Evolutionary conservation across 2,797 vertebrate genomes (phyloP).

Genomic region (Pangasius sanitwongsei): DNA sequence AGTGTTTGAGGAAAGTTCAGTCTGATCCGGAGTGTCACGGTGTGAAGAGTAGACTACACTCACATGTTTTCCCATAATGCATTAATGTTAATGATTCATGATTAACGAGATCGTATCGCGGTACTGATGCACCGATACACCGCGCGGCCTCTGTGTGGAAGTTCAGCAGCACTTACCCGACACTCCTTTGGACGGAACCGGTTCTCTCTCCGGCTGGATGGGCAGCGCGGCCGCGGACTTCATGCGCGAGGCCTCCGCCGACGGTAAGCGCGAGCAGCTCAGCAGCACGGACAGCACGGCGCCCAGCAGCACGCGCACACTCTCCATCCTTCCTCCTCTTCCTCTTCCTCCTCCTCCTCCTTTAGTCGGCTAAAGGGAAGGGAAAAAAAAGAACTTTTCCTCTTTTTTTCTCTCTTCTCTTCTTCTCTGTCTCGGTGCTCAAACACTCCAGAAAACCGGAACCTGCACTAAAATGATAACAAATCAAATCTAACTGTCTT

Average conservation of each 20-base stretch:
- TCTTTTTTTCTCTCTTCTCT: not conserved
- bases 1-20: not conserved
- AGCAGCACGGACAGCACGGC: constrained; percentile 70
- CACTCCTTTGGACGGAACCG: constrained; percentile 81
- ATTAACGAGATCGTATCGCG: not conserved
- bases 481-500: not conserved
- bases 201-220: constrained; percentile 90
- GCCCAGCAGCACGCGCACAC: constrained; percentile 59
- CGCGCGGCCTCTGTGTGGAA: no score
- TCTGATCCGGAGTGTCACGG: not conserved
- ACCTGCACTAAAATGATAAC: no score
- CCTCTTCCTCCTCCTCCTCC: constrained; percentile 34
- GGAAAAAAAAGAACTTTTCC: not conserved
- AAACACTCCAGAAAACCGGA: not conserved
- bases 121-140: not conserved
- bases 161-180: constrained; percentile 75
- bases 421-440: not conserved
- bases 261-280: constrained; percentile 73
- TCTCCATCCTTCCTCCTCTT: constrained; percentile 67
- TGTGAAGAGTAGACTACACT: not conserved
- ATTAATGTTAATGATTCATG: not conserved
- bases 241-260: constrained; percentile 71
- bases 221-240: constrained; percentile 82
- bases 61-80: not conserved
- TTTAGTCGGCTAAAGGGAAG: not conserved